phyloP scores from a whole-genome alignment of 2,888 invertebrate genomes.

The Chirona hameri region DNA sequence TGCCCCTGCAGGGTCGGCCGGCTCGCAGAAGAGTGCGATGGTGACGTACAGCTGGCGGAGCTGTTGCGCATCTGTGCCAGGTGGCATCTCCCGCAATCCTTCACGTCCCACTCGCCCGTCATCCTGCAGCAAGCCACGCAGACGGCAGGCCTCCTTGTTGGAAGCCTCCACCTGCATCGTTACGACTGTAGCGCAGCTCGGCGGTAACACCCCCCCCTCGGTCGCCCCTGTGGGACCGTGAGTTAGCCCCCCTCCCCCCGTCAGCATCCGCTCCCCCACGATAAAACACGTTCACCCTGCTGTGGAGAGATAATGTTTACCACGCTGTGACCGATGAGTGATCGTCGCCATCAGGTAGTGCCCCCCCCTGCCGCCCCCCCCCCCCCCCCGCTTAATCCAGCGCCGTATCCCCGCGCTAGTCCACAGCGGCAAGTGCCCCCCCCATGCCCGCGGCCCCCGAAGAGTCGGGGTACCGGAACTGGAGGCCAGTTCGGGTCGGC shows the following conservation, averaged over 20 bases:
- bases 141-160: conserved; percentile 42
- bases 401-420: too few species aligned
- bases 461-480: background rate
- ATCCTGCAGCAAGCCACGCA: conserved; percentile 42
- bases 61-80: conserved; percentile 40
- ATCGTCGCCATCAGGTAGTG: background rate
- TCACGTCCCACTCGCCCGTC: conserved; percentile 41
- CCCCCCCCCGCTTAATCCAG: background rate
- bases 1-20: background rate
- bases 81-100: conserved; percentile 39
- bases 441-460: background rate
- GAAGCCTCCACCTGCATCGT: too few species aligned
- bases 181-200: conserved; percentile 40
- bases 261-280: conserved; percentile 44
- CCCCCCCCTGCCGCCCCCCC: too few species aligned
- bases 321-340: background rate
- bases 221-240: conserved; percentile 42
- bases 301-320: background rate
- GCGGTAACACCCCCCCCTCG: too few species aligned
- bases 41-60: conserved; percentile 44
- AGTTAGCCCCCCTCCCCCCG: too few species aligned
- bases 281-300: conserved; percentile 41
- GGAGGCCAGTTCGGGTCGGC: background rate
- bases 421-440: too few species aligned
- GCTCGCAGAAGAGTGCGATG: conserved; percentile 38